Evolutionary conservation across 2,797 vertebrate species (phyloP).

Genomic region (Poeciliopsis infans): DNA sequence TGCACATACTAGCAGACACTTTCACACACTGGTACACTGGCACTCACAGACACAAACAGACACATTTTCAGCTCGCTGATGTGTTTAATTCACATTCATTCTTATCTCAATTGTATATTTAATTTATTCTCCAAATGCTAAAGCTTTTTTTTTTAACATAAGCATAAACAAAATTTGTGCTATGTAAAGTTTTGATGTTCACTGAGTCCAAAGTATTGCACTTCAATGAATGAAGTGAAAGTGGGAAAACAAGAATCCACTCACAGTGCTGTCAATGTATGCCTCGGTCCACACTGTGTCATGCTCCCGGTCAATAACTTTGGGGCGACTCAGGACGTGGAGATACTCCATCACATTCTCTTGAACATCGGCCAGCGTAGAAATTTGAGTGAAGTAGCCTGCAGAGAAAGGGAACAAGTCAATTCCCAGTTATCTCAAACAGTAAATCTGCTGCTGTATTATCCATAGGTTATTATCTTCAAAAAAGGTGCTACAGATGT

Average conservation of each 20-base stretch:
- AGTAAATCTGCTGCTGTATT: background rate
- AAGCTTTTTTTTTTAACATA: background rate
- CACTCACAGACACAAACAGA: conserved; percentile 34
- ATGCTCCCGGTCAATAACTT: conserved; percentile 97
- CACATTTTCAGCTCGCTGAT: conserved; percentile 24
- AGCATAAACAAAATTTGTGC: background rate
- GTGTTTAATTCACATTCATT: conserved; percentile 1
- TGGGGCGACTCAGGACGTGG: conserved; percentile 97
- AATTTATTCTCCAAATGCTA: conserved; percentile 8
- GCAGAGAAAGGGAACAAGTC: conserved; percentile 13
- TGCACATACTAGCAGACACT: conserved; percentile 48
- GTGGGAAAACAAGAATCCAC: conserved; percentile 58
- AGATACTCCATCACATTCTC: conserved; percentile 99
- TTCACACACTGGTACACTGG: conserved; percentile 37
- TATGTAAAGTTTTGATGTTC: background rate
- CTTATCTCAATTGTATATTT: conserved; percentile 5
- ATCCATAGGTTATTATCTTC: background rate
- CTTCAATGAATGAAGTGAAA: background rate
- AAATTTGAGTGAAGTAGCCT: conserved; percentile 99
- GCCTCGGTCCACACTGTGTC: conserved; percentile 98
- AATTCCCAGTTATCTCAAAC: background rate
- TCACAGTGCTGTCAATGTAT: conserved; percentile 97
- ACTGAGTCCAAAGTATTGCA: background rate
- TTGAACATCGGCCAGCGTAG: conserved; percentile 95
- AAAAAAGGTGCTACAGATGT: background rate